A percentile compares a stretch with the other conserved stretches of the same genome.
Conservation (phyloP, 2,797 vertebrate species). For the Carcharodon carcharias region DNA sequence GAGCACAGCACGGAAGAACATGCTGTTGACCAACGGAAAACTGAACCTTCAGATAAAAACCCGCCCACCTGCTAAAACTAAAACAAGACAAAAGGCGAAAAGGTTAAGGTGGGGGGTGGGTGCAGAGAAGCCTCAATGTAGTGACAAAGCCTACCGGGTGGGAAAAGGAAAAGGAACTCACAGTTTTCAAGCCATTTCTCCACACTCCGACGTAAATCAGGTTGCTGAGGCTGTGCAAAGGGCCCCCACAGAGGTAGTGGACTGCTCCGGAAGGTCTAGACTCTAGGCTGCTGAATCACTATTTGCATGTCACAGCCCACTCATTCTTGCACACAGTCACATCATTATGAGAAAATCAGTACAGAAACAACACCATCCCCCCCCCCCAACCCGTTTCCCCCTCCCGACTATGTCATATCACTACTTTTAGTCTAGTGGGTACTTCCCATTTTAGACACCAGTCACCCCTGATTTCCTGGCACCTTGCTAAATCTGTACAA, state of each 20-base stretch:
- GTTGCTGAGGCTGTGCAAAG: not conserved
- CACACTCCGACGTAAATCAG: not conserved
- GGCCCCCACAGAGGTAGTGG: not conserved
- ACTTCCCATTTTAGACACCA: not conserved
- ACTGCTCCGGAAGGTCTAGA: not conserved
- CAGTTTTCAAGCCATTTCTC: not conserved
- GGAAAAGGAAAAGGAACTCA: not conserved
- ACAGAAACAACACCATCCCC: not conserved
- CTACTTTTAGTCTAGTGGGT: not conserved
- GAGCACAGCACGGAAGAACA: no score
- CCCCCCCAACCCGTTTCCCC: not conserved
- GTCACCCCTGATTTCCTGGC: constrained; percentile 6
- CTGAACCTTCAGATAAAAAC: not conserved
- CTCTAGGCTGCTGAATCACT: constrained; percentile 1
- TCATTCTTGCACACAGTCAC: not conserved
- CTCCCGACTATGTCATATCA: not conserved
- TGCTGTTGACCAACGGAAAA: not conserved
- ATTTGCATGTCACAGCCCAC: not conserved
- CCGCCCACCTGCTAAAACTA: not conserved
- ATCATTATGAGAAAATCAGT: constrained; percentile 17
- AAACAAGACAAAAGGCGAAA: not conserved
- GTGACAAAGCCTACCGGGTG: not conserved
- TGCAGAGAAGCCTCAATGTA: not conserved
- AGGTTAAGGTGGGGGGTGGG: not conserved
- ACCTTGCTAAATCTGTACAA: not conserved